phyloP scores from a whole-genome alignment of 2,797 vertebrate species.

The Rhincodon typus region DNA sequence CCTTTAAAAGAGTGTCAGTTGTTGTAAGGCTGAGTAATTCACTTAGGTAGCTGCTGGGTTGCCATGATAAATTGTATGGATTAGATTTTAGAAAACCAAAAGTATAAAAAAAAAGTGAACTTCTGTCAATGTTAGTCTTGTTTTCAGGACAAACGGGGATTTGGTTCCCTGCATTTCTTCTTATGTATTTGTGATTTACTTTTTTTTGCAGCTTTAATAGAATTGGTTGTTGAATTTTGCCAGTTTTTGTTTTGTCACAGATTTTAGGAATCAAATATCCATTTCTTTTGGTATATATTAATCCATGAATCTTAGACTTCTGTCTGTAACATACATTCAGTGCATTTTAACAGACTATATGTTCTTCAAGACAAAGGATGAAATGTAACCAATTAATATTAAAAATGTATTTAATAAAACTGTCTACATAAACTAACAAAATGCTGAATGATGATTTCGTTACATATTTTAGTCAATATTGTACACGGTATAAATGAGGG shows the following conservation, averaged over 20 bases:
- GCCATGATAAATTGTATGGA: neutral
- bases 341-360: neutral
- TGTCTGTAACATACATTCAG: neutral
- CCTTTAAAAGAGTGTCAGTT: neutral
- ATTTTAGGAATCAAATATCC: conserved; percentile 16
- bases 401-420: conserved; percentile 22
- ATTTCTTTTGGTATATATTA: neutral
- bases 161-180: neutral
- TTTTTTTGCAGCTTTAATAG: neutral
- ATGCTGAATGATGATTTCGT: neutral
- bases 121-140: neutral
- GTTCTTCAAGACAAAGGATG: neutral
- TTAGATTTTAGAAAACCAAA: neutral
- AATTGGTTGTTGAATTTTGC: neutral
- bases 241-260: conserved; percentile 8
- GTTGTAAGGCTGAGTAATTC: neutral
- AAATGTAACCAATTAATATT: conserved; percentile 5
- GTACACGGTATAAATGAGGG: neutral
- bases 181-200: conserved; percentile 4
- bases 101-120: neutral
- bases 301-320: neutral
- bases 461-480: neutral
- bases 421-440: conserved; percentile 5
- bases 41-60: neutral
- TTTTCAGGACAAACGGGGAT: neutral